Conservation (phyloP, 2,113 vertebrate species). For the Pungitius pungitius region DNA sequence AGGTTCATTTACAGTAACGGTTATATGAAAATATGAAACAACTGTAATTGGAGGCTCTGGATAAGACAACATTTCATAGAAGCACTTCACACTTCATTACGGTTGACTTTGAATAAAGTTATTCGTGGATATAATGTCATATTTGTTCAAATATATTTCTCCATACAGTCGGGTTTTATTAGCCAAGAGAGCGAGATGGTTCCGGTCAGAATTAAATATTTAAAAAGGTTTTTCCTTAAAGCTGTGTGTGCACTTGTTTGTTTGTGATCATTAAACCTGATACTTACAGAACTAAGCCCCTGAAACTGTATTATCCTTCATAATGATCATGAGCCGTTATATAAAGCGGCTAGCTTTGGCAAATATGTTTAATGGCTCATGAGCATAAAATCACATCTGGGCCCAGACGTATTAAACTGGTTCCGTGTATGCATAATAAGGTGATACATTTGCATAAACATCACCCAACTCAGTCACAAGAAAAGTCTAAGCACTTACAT, state of each 20-base stretch:
- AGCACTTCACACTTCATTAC: conserved; percentile 19
- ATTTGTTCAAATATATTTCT: conserved; percentile 5
- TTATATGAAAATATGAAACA: conserved; percentile 22
- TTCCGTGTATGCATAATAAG: conserved; percentile 13
- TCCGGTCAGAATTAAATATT: conserved; percentile 7
- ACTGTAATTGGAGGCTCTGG: conserved; percentile 56
- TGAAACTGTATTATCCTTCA: background rate
- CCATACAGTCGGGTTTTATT: background rate
- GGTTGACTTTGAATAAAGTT: conserved; percentile 40
- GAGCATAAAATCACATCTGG: conserved; percentile 19
- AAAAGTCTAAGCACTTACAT: background rate
- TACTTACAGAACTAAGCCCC: background rate
- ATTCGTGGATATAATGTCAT: background rate
- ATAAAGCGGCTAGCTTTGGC: background rate
- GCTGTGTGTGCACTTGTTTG: background rate
- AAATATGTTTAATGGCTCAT: conserved; percentile 31
- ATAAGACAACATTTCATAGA: conserved; percentile 39
- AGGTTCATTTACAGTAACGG: conserved; percentile 61
- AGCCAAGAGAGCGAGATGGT: background rate
- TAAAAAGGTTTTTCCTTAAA: background rate
- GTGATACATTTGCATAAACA: conserved; percentile 22
- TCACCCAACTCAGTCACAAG: background rate
- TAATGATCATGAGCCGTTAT: conserved; percentile 5
- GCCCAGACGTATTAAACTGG: conserved; percentile 4
- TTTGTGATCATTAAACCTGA: conserved; percentile 26